Conservation (phyloP, 2,797 vertebrate species). For the Coreius guichenoti region DNA sequence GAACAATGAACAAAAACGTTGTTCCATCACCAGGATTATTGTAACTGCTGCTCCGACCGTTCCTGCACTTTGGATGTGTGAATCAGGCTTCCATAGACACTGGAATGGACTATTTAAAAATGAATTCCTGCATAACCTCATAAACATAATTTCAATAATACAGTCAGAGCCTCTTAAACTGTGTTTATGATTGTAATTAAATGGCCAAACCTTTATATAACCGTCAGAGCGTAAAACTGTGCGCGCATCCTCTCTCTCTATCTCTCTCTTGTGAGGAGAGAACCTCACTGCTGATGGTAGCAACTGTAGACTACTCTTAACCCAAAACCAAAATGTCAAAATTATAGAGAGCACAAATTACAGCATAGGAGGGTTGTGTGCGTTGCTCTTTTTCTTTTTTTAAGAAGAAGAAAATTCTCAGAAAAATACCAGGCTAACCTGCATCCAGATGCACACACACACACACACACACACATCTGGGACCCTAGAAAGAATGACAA, state of each 20-base stretch:
- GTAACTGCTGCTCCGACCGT: conserved; percentile 21
- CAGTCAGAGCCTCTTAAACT: conserved; percentile 72
- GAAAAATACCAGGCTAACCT: conserved; percentile 38
- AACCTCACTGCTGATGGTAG: conserved; percentile 67
- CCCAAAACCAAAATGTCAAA: conserved; percentile 78
- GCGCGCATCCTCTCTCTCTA: conserved; percentile 38
- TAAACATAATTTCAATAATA: conserved; percentile 77
- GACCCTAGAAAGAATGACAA: conserved; percentile 13
- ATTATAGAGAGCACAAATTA: conserved; percentile 81
- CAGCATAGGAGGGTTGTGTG: conserved; percentile 63
- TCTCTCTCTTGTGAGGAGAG: conserved; percentile 56
- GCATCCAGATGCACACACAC: conserved; percentile 2
- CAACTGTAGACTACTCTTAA: conserved; percentile 78
- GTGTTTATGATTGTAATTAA: conserved; percentile 81
- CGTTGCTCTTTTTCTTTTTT: conserved; percentile 49
- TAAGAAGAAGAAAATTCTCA: conserved; percentile 7
- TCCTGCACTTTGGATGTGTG: conserved; percentile 7
- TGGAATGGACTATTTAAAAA: conserved; percentile 37
- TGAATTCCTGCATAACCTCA: conserved; percentile 58
- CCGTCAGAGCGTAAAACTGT: conserved; percentile 67
- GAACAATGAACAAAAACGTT: conserved; percentile 48
- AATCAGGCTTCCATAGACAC: conserved; percentile 25
- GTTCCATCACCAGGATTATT: conserved; percentile 50
- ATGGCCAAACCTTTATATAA: conserved; percentile 74
- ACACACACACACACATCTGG: conserved; percentile 10